Percentiles rank a stretch among this genome's conserved stretches.
Conservation (phyloP, 1,140 invertebrate genomes). For the Sarcophaga peregrina region DNA sequence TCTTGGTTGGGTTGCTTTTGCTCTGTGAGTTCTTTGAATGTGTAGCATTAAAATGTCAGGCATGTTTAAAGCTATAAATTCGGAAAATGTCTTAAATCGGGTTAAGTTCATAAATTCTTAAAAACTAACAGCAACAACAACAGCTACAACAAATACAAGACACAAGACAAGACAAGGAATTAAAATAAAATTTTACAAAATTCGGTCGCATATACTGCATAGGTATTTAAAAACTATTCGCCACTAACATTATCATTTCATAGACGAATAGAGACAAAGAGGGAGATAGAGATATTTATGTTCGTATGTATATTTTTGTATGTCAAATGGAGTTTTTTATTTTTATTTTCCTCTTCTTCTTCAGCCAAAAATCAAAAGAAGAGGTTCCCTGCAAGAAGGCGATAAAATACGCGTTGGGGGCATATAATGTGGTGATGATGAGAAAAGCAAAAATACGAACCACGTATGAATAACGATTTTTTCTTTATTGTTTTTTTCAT, state of each 20-base stretch:
- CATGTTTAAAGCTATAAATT: slow-evolving; percentile 18
- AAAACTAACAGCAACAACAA: background rate
- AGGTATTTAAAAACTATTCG: too few species aligned
- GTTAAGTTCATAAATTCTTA: slow-evolving; percentile 22
- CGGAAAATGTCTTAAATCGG: slow-evolving; percentile 19
- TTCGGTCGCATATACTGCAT: too few species aligned
- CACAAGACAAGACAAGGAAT: background rate
- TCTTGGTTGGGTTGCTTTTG: background rate
- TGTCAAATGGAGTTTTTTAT: too few species aligned
- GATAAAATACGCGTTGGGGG: background rate
- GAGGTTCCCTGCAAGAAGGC: slow-evolving; percentile 9
- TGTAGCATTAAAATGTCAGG: slow-evolving; percentile 9
- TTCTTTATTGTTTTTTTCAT: too few species aligned
- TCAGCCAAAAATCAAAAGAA: too few species aligned
- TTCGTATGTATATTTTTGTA: too few species aligned
- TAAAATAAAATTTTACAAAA: background rate
- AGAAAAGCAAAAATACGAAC: background rate
- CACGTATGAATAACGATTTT: too few species aligned
- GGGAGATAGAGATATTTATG: background rate
- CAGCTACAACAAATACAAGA: background rate
- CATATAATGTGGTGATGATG: background rate
- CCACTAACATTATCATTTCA: too few species aligned
- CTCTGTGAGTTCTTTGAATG: background rate
- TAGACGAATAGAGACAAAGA: background rate
- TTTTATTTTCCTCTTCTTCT: too few species aligned